Conservation (phyloP, 2,797 vertebrate genomes). For the Lates japonicus region DNA sequence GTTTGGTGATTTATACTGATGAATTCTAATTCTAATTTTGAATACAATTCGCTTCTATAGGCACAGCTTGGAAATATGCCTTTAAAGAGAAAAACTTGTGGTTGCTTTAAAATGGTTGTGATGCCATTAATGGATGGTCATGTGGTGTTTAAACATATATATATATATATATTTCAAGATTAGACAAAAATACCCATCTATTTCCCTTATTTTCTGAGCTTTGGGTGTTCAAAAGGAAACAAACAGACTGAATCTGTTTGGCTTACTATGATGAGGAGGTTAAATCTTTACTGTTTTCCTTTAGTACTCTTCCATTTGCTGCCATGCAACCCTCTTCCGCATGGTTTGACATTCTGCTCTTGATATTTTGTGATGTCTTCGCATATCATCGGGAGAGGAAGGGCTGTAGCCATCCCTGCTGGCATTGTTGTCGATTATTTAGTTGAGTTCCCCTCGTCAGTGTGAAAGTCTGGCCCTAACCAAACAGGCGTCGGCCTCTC, state of each 20-base stretch:
- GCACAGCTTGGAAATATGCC: not conserved
- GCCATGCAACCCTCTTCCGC: slow-evolving; percentile 61
- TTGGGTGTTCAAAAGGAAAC: not conserved
- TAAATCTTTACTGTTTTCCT: slow-evolving; percentile 10
- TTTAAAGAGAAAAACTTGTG: not conserved
- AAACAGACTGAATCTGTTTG: not conserved
- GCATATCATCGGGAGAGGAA: slow-evolving; percentile 81
- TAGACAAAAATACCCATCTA: not conserved
- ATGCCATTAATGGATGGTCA: not conserved
- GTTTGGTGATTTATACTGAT: too few relatives aligned
- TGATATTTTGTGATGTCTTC: slow-evolving; percentile 84
- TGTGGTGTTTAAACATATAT: not conserved
- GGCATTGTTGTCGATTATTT: slow-evolving; percentile 85
- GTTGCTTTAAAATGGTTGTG: slow-evolving; percentile 2
- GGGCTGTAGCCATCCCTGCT: slow-evolving; percentile 71
- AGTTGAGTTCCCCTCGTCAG: slow-evolving; percentile 82
- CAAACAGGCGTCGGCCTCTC: slow-evolving; percentile 79
- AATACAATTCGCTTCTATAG: not conserved
- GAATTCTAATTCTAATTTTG: not conserved
- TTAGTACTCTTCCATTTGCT: slow-evolving; percentile 16
- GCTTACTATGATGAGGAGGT: not conserved
- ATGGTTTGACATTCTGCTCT: slow-evolving; percentile 69
- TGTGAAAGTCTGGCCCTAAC: slow-evolving; percentile 84
- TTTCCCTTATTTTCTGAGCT: not conserved
- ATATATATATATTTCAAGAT: not conserved